Evolutionary conservation across 2,113 vertebrate genomes (phyloP).

Genomic region (Calonectris borealis): DNA sequence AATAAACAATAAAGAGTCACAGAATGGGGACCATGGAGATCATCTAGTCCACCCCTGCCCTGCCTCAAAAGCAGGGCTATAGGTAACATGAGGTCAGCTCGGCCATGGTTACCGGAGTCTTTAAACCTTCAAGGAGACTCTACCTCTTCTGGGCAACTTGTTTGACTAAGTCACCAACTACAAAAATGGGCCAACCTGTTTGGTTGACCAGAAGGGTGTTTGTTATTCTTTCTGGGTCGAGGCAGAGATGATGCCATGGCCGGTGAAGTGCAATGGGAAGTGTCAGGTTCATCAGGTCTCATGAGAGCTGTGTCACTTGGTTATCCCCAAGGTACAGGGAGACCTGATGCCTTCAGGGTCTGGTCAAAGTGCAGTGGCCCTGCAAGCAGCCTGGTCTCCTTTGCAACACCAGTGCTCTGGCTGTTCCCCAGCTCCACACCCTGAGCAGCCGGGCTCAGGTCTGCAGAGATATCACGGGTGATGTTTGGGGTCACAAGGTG

Average conservation of each 20-base stretch:
- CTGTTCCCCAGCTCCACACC: not conserved
- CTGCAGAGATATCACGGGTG: not conserved
- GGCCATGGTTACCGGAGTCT: not conserved
- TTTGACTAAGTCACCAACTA: not conserved
- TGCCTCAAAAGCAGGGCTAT: not conserved
- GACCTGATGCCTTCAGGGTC: not conserved
- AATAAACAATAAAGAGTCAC: not conserved
- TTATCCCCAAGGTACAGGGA: not conserved
- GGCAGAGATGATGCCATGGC: not conserved
- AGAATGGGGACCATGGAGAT: not conserved
- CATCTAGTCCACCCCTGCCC: not conserved
- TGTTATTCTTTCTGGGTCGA: not conserved
- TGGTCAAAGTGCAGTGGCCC: not conserved
- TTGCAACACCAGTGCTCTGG: not conserved
- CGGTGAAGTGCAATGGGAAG: not conserved
- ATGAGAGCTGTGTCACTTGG: not conserved
- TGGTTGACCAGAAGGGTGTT: not conserved
- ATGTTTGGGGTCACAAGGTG: not conserved
- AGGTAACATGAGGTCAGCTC: not conserved
- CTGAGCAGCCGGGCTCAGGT: not conserved
- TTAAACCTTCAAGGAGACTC: not conserved
- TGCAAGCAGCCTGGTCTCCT: not conserved
- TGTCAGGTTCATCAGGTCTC: accelerated
- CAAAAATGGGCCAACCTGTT: not conserved
- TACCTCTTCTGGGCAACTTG: not conserved